Evolutionary conservation across 2,888 invertebrate species (phyloP), one percentile per base, ranked within the genome.

Genomic region (Drosophila anomalata): DNA sequence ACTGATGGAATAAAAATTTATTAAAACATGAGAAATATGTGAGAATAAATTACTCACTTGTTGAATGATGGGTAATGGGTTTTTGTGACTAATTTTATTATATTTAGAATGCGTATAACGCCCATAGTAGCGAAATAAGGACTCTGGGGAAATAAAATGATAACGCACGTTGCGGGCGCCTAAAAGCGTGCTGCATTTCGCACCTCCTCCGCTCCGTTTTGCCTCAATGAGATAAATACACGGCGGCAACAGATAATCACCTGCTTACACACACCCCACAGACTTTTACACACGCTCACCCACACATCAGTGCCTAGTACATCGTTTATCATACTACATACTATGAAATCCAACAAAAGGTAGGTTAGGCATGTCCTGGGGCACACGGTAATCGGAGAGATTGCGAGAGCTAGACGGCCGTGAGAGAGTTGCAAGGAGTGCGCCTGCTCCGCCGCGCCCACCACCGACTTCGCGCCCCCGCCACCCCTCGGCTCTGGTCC

Each of bases 171-270:
- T 54, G 42, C 14, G 3, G 9, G 42, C 48, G 53, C 48, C 65
- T 61, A 52, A 52, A 65, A 65, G 62, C 63, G 29, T 36, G 44
- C 46, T 47, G 47, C 47, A 41, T 67, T 62, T 22, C 22, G 11
- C 44, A 44, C 44, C 22, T 22, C 6, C 44, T 6, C 22, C 44
- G 11, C 44, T 29, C 42, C 73, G 62, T 68, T 77, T 36, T 41
- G 53, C 75, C 76, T 76, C 84, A 77, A 86, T 80, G 84, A 77
- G 80, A 78, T 79, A 84, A 86, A 86, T 80, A 81, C 79, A 67
- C 76, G 67, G 76, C 83, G 83, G 87, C 88, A 89, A 89, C 87
- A 88, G 86, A 87, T 89, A 85, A 89, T 84, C 83, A 87, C 86
- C 86, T 86, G 77, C 81, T 79, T 81, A 79, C 65, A 73, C 71